Conservation (phyloP, 2,797 vertebrate genomes). For the Clarias laeviceps region DNA sequence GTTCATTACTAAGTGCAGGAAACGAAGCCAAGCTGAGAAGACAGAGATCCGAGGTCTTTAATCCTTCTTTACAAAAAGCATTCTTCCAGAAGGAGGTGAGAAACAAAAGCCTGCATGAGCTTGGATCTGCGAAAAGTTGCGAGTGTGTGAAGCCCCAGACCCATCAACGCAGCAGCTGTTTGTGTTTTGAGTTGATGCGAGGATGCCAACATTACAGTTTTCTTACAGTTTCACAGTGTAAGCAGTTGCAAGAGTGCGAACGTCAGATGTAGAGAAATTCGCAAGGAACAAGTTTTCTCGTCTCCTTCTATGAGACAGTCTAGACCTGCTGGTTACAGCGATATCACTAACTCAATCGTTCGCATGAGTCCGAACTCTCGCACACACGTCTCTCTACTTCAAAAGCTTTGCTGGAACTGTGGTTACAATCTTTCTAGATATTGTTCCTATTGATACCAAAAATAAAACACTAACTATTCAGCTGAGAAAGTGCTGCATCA, state of each 20-base stretch:
- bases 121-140: neutral
- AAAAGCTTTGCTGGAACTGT: neutral
- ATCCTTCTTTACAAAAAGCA: neutral
- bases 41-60: neutral
- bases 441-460: neutral
- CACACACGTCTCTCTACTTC: neutral
- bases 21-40: neutral
- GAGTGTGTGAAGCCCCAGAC: conserved; percentile 25
- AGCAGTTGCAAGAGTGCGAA: conserved; percentile 8
- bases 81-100: neutral
- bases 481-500: neutral
- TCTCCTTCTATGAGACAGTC: neutral
- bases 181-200: conserved; percentile 9
- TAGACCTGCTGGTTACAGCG: neutral
- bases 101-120: neutral
- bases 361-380: neutral
- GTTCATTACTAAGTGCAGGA: neutral
- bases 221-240: conserved; percentile 9
- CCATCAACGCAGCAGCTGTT: conserved; percentile 14
- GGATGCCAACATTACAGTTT: conserved; percentile 14
- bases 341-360: neutral
- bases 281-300: neutral
- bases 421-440: neutral
- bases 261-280: neutral
- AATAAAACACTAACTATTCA: neutral